Evolutionary conservation across 2,113 vertebrate genomes (phyloP), one percentile per base, ranked within the genome.

Genomic region (Elephas maximus): DNA sequence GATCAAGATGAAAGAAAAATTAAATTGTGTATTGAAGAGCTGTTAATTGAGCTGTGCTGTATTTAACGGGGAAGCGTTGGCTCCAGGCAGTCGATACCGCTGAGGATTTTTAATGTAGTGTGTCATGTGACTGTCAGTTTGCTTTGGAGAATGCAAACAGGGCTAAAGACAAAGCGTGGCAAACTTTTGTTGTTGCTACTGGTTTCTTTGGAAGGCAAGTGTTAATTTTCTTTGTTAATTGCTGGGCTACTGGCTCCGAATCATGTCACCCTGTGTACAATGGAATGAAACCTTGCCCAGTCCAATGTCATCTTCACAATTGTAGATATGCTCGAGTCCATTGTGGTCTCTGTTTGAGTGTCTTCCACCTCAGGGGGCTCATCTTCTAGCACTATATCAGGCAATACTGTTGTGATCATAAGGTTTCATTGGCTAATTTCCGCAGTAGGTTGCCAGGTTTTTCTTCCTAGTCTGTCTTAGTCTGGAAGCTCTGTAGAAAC

Each of bases 1-100:
- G 99, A 99, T 99, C 99, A 98, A 99, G 99, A 99, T 99, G 99
- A 99, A 99, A 99, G 99, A 98, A 99, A 99, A 99, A 99, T 99
- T 99, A 99, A 99, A 99, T 98, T 98, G 98, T 98, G 91, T 99
- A 99, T 99, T 98, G 99, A 99, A 99, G 98, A 99, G 98, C 98
- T 98, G 98, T 99, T 99, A 99, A 99, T 99, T 99, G 99, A 99
- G 99, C 98, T 97, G 97, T 96, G 98, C 98, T 99, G 98, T 98
- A 98, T 99, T 99, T 99, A 99, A 98, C 98, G 74, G 98, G 98
- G 98, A 98, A 98, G 97, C 97, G 90, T 98, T 91, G 82, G 98
- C 98, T 98, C 89, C 95, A 96, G 98, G 98, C 98, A 98, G 98
- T 98, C 98, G 95, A 99, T 99, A 98, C 96, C 84, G 87, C 97